Evolutionary conservation across 2,888 invertebrate genomes (phyloP), one percentile per base, ranked within the genome.

Genomic region (Meganola albula): DNA sequence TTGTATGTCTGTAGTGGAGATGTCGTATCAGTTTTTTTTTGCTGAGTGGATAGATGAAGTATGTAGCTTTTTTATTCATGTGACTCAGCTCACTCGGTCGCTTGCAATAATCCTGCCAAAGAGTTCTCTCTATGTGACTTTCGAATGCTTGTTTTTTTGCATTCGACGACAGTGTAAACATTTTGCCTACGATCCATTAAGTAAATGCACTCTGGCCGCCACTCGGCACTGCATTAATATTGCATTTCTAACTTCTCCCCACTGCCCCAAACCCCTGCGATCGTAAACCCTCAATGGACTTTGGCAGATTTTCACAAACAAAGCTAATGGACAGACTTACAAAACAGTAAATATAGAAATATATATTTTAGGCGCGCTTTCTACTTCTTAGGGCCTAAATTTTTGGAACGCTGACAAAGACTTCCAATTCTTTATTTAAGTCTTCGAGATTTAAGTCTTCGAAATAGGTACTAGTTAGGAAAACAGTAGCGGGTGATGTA

Each of bases 221-320:
- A 75, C 76, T 77, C 77, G 66, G 68, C 67, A 71, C 70, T 86
- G 85, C 88, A 88, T 88, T 88, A 89, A 89, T 88, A 88, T 88
- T 88, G 87, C 88, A 89, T 88, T 87, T 87, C 84, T 84, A 82
- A 75, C 67, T 63, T 65, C 66, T 51, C 57, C 53, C 53, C 49
- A 40, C 51, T 45, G 50, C 50, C 35, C 50, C 46, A 44, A 53
- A 51, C 59, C 58, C 54, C 61, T 20, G 55, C 63, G 46, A 56
- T 63, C 64, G 40, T 37, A 34, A 48, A 50, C 59, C 58, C 56
- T 54, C 51, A 46, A 59, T 59, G 53, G 53, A 48, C 49, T 48
- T 40, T 28, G 25, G 24, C 39, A 37, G 60, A 56, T 63, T 66
- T 65, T 57, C 43, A 59, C 53, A 53, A 60, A 55, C 45, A 58